Evolutionary conservation across 2,797 vertebrate genomes (phyloP).

Genomic region (Botia almorhae): DNA sequence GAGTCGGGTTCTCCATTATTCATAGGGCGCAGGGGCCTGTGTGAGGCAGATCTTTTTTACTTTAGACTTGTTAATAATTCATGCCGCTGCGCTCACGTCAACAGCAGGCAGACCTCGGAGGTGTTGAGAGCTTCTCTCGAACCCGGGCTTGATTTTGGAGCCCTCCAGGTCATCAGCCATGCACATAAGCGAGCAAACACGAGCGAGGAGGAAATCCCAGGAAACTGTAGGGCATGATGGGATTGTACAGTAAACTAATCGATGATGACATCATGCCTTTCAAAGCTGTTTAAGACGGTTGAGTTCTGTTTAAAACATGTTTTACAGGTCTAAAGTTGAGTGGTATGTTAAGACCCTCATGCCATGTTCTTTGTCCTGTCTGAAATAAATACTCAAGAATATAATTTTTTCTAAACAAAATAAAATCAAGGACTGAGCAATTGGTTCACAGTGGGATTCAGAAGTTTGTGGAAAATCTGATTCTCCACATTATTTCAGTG

Average conservation of each 20-base stretch:
- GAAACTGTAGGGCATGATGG: conserved; percentile 25
- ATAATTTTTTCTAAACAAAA: not conserved
- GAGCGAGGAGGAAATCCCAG: conserved; percentile 27
- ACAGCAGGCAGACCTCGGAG: conserved; percentile 64
- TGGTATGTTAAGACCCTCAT: conserved; percentile 8
- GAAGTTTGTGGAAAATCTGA: not conserved
- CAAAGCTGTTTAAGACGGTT: no score
- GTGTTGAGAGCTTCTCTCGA: conserved; percentile 51
- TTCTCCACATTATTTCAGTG: not conserved
- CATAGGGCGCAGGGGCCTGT: conserved; percentile 77
- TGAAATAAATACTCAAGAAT: conserved; percentile 5
- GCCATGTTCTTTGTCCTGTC: conserved; percentile 23
- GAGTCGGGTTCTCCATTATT: conserved; percentile 81
- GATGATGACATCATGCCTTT: not conserved
- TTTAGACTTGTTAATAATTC: conserved; percentile 85
- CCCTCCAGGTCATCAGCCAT: conserved; percentile 41
- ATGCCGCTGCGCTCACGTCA: conserved; percentile 74
- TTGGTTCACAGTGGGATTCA: not conserved
- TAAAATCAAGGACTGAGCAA: not conserved
- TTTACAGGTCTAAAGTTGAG: not conserved
- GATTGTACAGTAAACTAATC: not conserved
- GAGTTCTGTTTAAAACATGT: no score
- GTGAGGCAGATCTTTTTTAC: conserved; percentile 80
- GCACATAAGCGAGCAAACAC: conserved; percentile 11
- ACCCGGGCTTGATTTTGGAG: conserved; percentile 54